phyloP scores from a whole-genome alignment of 2,113 vertebrate species.

The Erythrolamprus reginae region DNA sequence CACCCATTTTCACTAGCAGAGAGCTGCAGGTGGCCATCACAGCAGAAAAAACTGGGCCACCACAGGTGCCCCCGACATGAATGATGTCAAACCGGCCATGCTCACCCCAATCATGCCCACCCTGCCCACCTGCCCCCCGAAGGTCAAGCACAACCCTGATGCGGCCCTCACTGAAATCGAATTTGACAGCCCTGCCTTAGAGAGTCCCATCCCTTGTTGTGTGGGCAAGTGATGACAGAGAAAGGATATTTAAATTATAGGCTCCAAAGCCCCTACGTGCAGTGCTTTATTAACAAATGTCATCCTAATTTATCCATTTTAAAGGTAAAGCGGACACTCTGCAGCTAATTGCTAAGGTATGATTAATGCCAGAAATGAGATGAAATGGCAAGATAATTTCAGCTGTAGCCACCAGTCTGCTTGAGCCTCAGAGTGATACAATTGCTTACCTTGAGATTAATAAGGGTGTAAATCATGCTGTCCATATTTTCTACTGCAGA shows the following conservation, averaged over 20 bases:
- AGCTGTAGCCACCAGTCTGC: not conserved
- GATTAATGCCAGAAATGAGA: not conserved
- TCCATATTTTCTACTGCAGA: not conserved
- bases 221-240: not conserved
- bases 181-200: not conserved
- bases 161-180: too few relatives aligned
- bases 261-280: not conserved
- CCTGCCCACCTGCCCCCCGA: too few relatives aligned
- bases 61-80: too few relatives aligned
- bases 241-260: not conserved
- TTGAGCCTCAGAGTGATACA: not conserved
- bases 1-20: too few relatives aligned
- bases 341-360: constrained; percentile 27
- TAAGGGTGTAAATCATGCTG: not conserved
- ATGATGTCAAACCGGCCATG: too few relatives aligned
- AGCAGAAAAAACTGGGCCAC: too few relatives aligned
- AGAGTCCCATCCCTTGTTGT: not conserved
- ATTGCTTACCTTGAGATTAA: not conserved
- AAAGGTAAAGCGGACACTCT: not conserved
- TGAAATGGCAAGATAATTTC: constrained; percentile 13
- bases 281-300: constrained; percentile 15
- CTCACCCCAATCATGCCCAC: too few relatives aligned
- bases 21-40: too few relatives aligned
- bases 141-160: too few relatives aligned
- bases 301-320: constrained; percentile 3